Evolutionary conservation across 2,888 invertebrate species (phyloP), one percentile per base, ranked within the genome.

Genomic region (Congeria kusceri): DNA sequence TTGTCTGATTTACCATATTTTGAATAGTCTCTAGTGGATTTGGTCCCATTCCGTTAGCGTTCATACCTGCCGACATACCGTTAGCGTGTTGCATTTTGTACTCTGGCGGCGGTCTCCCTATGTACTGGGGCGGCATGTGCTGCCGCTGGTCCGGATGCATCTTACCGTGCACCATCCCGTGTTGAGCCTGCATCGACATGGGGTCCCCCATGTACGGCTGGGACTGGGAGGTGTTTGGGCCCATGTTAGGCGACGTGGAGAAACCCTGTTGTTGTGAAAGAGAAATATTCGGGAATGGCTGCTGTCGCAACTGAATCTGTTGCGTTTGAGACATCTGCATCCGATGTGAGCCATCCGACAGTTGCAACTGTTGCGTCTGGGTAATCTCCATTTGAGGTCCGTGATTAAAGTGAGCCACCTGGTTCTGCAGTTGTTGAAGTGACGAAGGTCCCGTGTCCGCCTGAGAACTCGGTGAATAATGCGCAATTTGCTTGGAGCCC

Each of bases 31-130:
- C 90, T 75, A 92, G 77, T 1, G 92, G 92, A 66, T 91, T 92
- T 68, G 86, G 84, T 69, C 86, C 86, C 58, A 86, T 80, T 28
- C 73, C 83, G 61, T 73, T 80, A 20, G 72, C 64, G 27, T 69
- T 61, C 66, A 81, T 77, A 25, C 70, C 84, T 56, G 76, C 72
- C 23, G 79, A 76, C 67, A 85, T 85, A 23, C 83, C 77, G 56
- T 70, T 83, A 20, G 86, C 72, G 56, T 85, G 86, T 68, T 89
- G 89, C 88, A 90, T 88, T 80, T 97, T 97, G 94, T 97, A 97
- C 93, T 97, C 97, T 1, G 97, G 97, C 56, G 97, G 97, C 27
- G 97, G 97, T 32, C 97, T 96, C 67, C 86, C 88, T 89, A 90
- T 91, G 69, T 91, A 91, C 72, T 90, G 86, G 59, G 86, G 85